A percentile compares a stretch with the other conserved stretches of the same genome.
phyloP scores from a whole-genome alignment of 2,797 vertebrate species.

The Megaceryle alcyon region DNA sequence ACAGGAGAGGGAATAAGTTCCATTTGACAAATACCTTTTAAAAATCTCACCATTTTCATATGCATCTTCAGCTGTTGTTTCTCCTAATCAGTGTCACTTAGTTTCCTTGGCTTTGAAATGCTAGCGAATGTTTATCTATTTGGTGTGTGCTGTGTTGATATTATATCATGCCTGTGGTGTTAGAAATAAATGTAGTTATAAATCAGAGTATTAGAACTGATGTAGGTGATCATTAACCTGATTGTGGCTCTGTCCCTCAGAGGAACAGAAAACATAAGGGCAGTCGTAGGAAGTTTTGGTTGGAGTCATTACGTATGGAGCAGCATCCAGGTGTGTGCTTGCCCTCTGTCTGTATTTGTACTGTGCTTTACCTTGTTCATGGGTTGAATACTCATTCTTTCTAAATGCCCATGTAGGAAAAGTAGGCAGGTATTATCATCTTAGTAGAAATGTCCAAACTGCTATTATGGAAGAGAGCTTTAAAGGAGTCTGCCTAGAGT shows the following conservation, averaged over 20 bases:
- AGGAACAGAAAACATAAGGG: not conserved
- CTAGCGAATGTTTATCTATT: constrained; percentile 1
- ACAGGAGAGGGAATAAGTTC: not conserved
- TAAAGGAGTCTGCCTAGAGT: not conserved
- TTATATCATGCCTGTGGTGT: not conserved
- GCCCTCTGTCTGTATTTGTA: not conserved
- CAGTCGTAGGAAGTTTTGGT: not conserved
- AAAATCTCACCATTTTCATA: constrained; percentile 16
- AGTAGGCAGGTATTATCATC: not conserved
- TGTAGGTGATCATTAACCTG: not conserved
- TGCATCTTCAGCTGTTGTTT: constrained; percentile 10
- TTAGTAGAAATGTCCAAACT: not conserved
- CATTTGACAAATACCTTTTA: not conserved
- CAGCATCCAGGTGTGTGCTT: not conserved
- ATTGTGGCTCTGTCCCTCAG: not conserved
- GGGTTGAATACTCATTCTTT: not conserved
- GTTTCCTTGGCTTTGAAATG: constrained; percentile 30
- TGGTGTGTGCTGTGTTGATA: not conserved
- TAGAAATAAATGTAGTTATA: not conserved
- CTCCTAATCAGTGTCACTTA: not conserved
- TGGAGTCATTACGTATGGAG: not conserved
- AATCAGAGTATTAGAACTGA: not conserved
- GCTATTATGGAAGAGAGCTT: not conserved
- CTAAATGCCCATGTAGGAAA: not conserved
- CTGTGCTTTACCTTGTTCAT: not conserved